A percentile compares a stretch with the other conserved stretches of the same genome.
phyloP scores from a whole-genome alignment of 1,140 invertebrate genomes.

The Panagrolaimus sp. region DNA sequence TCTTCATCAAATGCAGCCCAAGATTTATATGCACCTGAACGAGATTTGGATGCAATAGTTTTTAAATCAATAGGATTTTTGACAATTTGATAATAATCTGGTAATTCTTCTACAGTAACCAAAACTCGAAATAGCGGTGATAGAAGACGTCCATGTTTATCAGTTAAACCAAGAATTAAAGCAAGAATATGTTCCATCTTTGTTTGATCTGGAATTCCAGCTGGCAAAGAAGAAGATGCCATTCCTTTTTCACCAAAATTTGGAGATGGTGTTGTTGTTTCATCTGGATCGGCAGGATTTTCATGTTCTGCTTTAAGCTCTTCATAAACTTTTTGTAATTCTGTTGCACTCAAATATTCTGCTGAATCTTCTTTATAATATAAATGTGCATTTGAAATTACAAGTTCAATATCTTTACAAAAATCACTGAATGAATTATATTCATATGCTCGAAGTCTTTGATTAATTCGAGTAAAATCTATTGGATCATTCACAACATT shows the following conservation, averaged over 20 bases:
- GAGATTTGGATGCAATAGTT: slow-evolving; percentile 80
- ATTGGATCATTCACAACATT: slow-evolving; percentile 77
- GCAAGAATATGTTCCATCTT: slow-evolving; percentile 41
- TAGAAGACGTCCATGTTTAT: slow-evolving; percentile 45
- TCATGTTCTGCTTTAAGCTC: slow-evolving; percentile 5
- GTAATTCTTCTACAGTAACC: slow-evolving; percentile 65
- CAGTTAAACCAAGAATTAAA: slow-evolving; percentile 38
- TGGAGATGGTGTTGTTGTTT: background rate
- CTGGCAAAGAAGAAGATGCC: background rate
- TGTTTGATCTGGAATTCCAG: slow-evolving; percentile 22
- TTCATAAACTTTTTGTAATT: slow-evolving; percentile 16
- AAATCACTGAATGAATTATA: slow-evolving; percentile 83
- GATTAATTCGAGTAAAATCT: slow-evolving; percentile 84
- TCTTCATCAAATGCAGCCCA: slow-evolving; percentile 82
- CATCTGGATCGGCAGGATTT: background rate
- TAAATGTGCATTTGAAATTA: slow-evolving; percentile 82
- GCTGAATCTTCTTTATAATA: slow-evolving; percentile 72
- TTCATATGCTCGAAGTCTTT: slow-evolving; percentile 89
- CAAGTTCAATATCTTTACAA: slow-evolving; percentile 74
- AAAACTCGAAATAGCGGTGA: slow-evolving; percentile 53
- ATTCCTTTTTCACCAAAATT: slow-evolving; percentile 4
- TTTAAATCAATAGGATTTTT: slow-evolving; percentile 96
- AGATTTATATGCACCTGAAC: slow-evolving; percentile 70
- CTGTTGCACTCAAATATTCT: slow-evolving; percentile 19
- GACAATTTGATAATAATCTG: slow-evolving; percentile 95